A percentile compares a stretch with the other conserved stretches of the same genome.
Evolutionary conservation across 2,888 invertebrate genomes (phyloP).

Genomic region (Eumerus sabulonum): DNA sequence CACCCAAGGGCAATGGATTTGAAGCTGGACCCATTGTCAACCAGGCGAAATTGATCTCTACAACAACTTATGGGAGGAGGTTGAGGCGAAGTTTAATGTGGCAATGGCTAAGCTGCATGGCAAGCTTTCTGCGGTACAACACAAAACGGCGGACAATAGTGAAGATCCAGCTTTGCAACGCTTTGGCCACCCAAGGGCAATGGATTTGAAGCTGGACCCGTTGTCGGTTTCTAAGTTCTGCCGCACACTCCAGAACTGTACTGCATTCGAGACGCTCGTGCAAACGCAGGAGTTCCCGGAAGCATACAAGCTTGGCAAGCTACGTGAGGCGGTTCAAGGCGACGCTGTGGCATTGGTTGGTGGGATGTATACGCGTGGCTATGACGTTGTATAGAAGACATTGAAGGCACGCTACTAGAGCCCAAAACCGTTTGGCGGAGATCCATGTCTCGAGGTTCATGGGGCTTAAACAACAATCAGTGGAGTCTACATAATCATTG

Average conservation of each 20-base stretch:
- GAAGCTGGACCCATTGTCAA: not conserved
- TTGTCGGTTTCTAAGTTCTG: slow-evolving; percentile 35
- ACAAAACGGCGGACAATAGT: no score
- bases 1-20: no score
- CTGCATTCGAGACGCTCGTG: slow-evolving; percentile 33
- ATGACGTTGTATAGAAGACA: slow-evolving; percentile 32
- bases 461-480: slow-evolving; percentile 5
- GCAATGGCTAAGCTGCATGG: slow-evolving; percentile 30
- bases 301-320: no score
- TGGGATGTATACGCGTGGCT: slow-evolving; percentile 25
- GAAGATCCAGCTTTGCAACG: no score
- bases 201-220: no score
- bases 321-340: slow-evolving; percentile 41
- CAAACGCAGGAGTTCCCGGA: slow-evolving; percentile 27
- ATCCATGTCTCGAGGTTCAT: no score
- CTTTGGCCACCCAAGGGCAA: no score
- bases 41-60: no score
- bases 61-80: no score
- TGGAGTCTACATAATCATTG: slow-evolving; percentile 22
- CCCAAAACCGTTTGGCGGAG: slow-evolving; percentile 37
- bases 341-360: slow-evolving; percentile 34
- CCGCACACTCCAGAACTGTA: slow-evolving; percentile 22
- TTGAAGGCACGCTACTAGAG: slow-evolving; percentile 40
- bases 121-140: not conserved
- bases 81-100: slow-evolving; percentile 8